Conservation (phyloP, 1,140 invertebrate species). For the Marisa cornuarietis region DNA sequence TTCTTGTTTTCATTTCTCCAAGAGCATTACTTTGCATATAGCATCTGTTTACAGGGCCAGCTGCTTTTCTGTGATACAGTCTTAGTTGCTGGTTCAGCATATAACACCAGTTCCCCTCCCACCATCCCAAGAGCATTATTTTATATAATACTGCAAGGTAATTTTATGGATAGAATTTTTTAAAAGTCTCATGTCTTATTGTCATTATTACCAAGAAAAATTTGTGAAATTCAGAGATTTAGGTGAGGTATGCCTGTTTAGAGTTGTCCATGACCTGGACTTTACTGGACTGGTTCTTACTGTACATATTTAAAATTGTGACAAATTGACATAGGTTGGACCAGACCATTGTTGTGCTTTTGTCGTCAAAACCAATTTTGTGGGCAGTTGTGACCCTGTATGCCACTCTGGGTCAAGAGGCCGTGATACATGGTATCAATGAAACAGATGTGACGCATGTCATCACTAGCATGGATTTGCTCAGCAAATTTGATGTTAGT, state of each 20-base stretch:
- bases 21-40: too few species aligned
- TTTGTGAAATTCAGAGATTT: neutral
- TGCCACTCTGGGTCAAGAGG: conserved; percentile 95
- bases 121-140: too few species aligned
- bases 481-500: conserved; percentile 83
- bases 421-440: conserved; percentile 93
- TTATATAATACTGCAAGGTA: too few species aligned
- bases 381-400: conserved; percentile 92
- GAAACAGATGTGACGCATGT: conserved; percentile 92
- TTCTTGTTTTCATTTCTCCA: too few species aligned
- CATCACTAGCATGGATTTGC: conserved; percentile 87
- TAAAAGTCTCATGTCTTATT: neutral
- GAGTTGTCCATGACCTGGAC: neutral
- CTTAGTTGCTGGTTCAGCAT: too few species aligned
- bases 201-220: neutral
- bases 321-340: neutral
- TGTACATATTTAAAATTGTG: neutral
- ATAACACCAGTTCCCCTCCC: too few species aligned
- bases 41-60: too few species aligned
- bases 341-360: neutral
- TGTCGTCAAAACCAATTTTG: conserved; percentile 18
- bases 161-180: too few species aligned
- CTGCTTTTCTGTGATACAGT: too few species aligned
- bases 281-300: neutral
- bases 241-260: neutral